Evolutionary conservation across 2,113 vertebrate genomes (phyloP).

Genomic region (Cololabis saira): DNA sequence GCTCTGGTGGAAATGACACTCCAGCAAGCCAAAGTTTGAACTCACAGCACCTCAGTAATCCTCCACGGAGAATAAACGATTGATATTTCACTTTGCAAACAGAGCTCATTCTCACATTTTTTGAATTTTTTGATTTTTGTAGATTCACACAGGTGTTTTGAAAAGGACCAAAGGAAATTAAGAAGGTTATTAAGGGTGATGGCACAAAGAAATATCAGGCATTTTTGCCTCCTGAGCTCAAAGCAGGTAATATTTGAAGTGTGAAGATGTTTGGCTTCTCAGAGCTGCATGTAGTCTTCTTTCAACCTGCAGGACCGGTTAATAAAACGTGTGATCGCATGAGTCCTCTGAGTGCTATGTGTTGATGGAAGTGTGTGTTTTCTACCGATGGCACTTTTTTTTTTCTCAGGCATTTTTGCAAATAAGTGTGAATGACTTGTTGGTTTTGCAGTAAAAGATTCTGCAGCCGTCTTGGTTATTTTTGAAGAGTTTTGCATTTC

Average conservation of each 20-base stretch:
- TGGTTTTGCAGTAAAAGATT: no score
- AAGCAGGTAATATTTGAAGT: neutral
- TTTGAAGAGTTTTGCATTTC: no score
- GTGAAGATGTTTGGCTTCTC: neutral
- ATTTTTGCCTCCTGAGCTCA: conserved; percentile 1
- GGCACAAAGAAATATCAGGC: neutral
- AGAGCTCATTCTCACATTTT: neutral
- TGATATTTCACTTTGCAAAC: conserved; percentile 1
- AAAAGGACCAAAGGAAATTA: conserved; percentile 41
- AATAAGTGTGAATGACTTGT: no score
- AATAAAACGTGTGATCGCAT: conserved; percentile 49
- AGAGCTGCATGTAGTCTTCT: conserved; percentile 3
- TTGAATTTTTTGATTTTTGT: conserved; percentile 15
- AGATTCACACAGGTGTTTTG: neutral
- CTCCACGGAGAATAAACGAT: neutral
- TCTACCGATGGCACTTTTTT: neutral
- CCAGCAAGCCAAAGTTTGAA: conserved; percentile 17
- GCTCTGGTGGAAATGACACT: conserved; percentile 34
- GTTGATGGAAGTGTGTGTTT: neutral
- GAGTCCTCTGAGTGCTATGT: neutral
- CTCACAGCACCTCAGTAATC: conserved; percentile 4
- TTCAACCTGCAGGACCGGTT: conserved; percentile 30
- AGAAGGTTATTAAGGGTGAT: conserved; percentile 2
- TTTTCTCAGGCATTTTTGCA: no score
- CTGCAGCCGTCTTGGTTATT: no score